These are phyloP conservation scores for Labrus mixtus DNA, from an alignment of 2,113 vertebrate species.

Conservation along the genomic window DNA sequence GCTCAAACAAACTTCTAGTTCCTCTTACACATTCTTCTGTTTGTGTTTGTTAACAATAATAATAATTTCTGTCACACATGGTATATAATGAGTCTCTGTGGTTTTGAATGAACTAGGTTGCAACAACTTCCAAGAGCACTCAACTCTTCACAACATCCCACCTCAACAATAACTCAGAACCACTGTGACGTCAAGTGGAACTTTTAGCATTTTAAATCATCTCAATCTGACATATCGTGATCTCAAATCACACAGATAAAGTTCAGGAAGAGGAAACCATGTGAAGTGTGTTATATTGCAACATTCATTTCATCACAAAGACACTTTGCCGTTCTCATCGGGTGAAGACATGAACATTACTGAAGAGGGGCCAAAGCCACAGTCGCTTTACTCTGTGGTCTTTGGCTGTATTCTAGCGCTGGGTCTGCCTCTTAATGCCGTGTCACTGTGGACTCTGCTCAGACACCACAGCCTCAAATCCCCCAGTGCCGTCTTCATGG, in stretches of 20 bases:
- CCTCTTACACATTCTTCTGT: no score
- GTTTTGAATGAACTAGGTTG: no score
- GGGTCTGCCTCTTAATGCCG: slow-evolving; percentile 73
- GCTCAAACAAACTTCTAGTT: no score
- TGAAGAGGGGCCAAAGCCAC: accelerated
- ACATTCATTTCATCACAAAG: not conserved
- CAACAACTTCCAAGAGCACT: no score
- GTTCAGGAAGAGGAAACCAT: not conserved
- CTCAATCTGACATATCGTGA: not conserved
- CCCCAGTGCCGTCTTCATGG: slow-evolving; percentile 66
- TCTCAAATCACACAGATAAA: not conserved
- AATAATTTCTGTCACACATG: no score
- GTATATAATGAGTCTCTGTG: no score
- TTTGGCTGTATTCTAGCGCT: slow-evolving; percentile 58
- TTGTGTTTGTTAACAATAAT: no score
- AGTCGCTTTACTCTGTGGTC: slow-evolving; percentile 15
- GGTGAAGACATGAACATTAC: slow-evolving; percentile 3
- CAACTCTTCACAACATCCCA: no score
- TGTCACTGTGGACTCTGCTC: slow-evolving; percentile 73
- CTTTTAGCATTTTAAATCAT: not conserved
- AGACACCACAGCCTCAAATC: slow-evolving; percentile 53
- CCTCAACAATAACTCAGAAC: no score
- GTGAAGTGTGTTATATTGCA: not conserved
- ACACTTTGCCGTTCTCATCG: not conserved
- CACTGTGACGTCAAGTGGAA: no score